These are phyloP conservation scores for Andricus grossulariae DNA, from an alignment of 1,140 invertebrate species.

Conservation along the genomic window DNA sequence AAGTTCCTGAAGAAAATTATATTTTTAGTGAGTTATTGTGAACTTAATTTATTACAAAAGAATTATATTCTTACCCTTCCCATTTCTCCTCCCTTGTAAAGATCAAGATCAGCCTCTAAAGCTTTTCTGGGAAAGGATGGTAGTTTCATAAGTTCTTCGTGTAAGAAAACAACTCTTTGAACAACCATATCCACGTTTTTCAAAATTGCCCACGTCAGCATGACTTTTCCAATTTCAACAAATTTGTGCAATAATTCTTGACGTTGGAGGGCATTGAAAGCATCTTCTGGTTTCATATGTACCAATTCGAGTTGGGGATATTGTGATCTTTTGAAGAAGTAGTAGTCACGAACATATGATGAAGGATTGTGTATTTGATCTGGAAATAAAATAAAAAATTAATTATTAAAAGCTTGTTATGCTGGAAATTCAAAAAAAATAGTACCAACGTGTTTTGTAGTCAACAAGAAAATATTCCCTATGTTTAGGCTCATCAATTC, in stretches of 20 bases:
- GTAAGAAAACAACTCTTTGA: slow-evolving; percentile 97
- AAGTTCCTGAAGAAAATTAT: slow-evolving; percentile 81
- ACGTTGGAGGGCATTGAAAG: slow-evolving; percentile 92
- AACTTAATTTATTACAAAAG: slow-evolving; percentile 8
- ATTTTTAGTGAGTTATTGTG: background rate
- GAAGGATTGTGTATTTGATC: slow-evolving; percentile 96
- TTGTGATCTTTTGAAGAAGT: slow-evolving; percentile 99
- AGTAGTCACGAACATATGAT: slow-evolving; percentile 97
- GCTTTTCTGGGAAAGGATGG: slow-evolving; percentile 99
- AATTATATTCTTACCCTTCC: slow-evolving; percentile 82
- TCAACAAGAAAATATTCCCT: slow-evolving; percentile 96
- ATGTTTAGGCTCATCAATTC: slow-evolving; percentile 93
- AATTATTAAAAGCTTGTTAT: slow-evolving; percentile 35
- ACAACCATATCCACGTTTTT: slow-evolving; percentile 96
- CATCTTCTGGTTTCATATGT: slow-evolving; percentile 93
- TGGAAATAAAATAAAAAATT: slow-evolving; percentile 65
- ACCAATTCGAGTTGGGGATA: slow-evolving; percentile 98
- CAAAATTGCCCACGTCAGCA: slow-evolving; percentile 91
- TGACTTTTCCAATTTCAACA: slow-evolving; percentile 96
- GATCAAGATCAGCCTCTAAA: slow-evolving; percentile 95
- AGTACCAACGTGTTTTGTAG: slow-evolving; percentile 94
- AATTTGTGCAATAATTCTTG: slow-evolving; percentile 96
- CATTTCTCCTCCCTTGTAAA: slow-evolving; percentile 93
- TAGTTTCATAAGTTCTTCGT: slow-evolving; percentile 99
- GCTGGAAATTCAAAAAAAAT: slow-evolving; percentile 32